Base-by-base conservation (phyloP, 2,797 vertebrate genomes). In the Danionella dracula region DNA sequence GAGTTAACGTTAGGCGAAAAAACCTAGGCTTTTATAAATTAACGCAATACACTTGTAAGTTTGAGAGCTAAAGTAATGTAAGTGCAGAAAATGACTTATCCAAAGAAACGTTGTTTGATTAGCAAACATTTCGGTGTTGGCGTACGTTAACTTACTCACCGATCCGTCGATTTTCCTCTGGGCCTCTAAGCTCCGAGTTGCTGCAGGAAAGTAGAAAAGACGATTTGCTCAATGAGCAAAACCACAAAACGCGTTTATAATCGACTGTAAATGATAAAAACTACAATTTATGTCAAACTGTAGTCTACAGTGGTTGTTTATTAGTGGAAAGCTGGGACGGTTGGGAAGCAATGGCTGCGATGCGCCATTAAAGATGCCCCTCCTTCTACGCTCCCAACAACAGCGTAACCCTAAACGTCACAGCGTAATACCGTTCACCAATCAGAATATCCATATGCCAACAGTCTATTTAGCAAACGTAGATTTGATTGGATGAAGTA, bases 361-460 rank as follows among this genome's bases (percentile, higher is more conserved):
- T 80, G 79, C 78, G 83, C 77, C 67, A 72, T 91, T 87, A 88
- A 84, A 82, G 78, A 78, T 75, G 76, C 84, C 86, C 86, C 88
- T 88, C 87, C 87, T 86, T 86, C 83, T 77, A 80, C 82, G 73
- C 72, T 74, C 76, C 76, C 72, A 74, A 76, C 34, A 59, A 81
- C 63, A 41, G 51, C 63, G 83, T 75, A 75, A 73, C 79, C 70
- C 77, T 34, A 66, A 51, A 62, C 65, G 73, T 76, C 80, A 77
- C 71, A 66, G 61, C 56, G 58, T 49, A 8, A 62, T 71, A 12
- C 68, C 32, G 6, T 38, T 0, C 2, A 17, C 88, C 86, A 88
- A 89, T 86, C 75, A 84, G 70, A 29, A 16, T 1, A 20, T 27
- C 23, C 2, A 10, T 5, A 21, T 5, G 9, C 15, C 13, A 2